phyloP scores from a whole-genome alignment of 2,797 vertebrate species.

The Sebastes taczanowskii region DNA sequence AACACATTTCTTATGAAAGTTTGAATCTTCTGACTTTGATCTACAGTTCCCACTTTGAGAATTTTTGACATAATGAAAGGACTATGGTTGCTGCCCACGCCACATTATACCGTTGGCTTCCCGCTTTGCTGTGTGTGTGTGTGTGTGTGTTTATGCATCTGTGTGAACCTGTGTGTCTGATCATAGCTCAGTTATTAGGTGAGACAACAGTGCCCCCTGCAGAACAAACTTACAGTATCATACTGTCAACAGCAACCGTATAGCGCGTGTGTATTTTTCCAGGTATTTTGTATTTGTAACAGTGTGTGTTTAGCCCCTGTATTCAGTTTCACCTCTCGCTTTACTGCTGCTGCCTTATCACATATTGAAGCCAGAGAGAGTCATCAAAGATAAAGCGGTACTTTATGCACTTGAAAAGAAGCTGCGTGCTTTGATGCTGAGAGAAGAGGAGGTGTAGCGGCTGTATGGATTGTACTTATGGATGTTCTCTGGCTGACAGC shows the following conservation, averaged over 20 bases:
- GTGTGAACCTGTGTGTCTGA: not conserved
- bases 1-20: constrained; percentile 28
- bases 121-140: not conserved
- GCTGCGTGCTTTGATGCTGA: constrained; percentile 3
- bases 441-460: not conserved
- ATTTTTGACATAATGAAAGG: constrained; percentile 50
- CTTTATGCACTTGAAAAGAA: constrained; percentile 3
- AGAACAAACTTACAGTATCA: not conserved
- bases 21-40: constrained; percentile 43
- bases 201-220: constrained; percentile 66
- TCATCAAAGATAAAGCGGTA: constrained; percentile 16
- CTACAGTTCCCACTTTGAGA: constrained; percentile 25
- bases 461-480: not conserved
- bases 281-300: not conserved
- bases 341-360: constrained; percentile 1
- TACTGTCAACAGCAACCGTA: not conserved
- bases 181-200: not conserved
- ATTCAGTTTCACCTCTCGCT: not conserved
- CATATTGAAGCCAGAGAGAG: not conserved
- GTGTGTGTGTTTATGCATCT: not conserved
- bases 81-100: constrained; percentile 25
- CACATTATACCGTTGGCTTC: constrained; percentile 32
- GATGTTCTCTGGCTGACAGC: constrained; percentile 3
- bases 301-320: not conserved
- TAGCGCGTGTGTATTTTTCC: not conserved